Evolutionary conservation across 2,888 invertebrate species (phyloP).

Genomic region (Nebria salina): DNA sequence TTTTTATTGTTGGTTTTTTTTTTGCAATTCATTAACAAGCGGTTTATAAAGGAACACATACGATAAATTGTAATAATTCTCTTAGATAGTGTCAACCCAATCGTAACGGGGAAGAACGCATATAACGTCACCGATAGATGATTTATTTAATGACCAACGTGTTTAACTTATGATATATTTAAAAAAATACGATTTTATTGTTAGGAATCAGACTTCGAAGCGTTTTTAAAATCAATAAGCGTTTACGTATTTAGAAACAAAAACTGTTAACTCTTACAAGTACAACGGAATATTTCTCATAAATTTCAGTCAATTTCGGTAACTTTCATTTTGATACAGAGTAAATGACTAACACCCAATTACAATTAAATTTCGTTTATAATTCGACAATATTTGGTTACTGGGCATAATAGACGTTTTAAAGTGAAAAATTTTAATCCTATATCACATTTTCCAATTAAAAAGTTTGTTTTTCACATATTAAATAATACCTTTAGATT

Average conservation of each 20-base stretch:
- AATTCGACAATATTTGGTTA: no score
- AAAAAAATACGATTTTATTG: neutral
- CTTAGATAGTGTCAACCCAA: no score
- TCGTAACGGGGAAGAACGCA: no score
- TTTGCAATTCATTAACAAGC: no score
- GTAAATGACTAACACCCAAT: no score
- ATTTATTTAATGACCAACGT: neutral
- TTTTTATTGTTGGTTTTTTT: no score
- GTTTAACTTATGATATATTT: neutral
- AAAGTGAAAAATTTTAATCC: neutral
- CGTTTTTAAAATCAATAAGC: neutral
- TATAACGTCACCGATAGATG: no score
- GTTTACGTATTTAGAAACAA: neutral
- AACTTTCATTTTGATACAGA: neutral
- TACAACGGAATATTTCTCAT: neutral
- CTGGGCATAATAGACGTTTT: neutral
- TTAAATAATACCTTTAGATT: conserved; percentile 4
- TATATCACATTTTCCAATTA: neutral
- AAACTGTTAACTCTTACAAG: conserved; percentile 5
- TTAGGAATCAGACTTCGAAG: neutral
- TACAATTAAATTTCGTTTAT: no score
- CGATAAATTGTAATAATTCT: no score
- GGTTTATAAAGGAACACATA: no score
- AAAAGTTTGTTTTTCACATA: neutral
- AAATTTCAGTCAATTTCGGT: conserved; percentile 13